phyloP scores from a whole-genome alignment of 2,797 vertebrate species.

The Crypturellus tataupa region DNA sequence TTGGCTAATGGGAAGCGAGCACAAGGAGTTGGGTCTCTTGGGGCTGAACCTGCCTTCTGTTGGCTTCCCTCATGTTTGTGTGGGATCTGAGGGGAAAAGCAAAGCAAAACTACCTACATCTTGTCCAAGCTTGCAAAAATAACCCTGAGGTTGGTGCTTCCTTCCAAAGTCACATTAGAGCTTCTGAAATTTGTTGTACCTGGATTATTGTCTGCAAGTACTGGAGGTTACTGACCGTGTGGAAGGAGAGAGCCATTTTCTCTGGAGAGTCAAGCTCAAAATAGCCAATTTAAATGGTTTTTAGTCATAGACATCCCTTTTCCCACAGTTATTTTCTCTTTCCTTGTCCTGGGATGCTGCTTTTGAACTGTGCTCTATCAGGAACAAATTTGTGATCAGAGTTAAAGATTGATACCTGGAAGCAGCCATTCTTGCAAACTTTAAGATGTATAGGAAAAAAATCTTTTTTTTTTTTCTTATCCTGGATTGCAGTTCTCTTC shows the following conservation, averaged over 20 bases:
- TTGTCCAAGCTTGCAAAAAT: neutral
- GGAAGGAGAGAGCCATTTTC: neutral
- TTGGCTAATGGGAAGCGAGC: neutral
- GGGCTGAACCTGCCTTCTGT: neutral
- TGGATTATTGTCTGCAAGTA: neutral
- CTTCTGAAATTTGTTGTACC: neutral
- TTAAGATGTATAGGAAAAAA: neutral
- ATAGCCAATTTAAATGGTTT: fast-evolving
- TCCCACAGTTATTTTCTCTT: fast-evolving
- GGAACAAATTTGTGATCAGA: no score
- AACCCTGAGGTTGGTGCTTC: fast-evolving
- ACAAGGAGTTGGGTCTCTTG: fast-evolving
- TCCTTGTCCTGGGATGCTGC: neutral
- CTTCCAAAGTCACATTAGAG: neutral
- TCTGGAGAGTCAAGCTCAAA: neutral
- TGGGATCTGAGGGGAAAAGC: neutral
- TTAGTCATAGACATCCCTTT: neutral
- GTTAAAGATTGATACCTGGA: neutral
- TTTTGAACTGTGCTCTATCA: neutral
- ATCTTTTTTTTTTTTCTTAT: neutral
- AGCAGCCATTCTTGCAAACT: neutral
- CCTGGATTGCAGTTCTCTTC: fast-evolving
- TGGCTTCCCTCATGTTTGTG: fast-evolving
- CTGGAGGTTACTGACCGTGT: neutral
- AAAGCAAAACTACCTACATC: no score